phyloP scores from a whole-genome alignment of 1,140 invertebrate genomes.

The Micrasema longulum region DNA sequence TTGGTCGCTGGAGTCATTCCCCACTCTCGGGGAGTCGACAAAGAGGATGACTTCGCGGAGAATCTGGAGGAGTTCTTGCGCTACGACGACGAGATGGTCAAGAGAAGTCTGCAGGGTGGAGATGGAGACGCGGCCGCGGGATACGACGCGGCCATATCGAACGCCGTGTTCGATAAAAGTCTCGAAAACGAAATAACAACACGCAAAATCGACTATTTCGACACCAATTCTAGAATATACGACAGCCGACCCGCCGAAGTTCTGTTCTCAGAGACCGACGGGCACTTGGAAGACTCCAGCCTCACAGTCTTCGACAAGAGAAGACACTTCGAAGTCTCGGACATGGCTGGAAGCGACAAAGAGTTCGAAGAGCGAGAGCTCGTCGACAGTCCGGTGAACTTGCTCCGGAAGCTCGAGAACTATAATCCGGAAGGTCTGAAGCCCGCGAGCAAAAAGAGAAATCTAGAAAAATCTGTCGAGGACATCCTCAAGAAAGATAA shows the following conservation, averaged over 20 bases:
- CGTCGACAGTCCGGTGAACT: not conserved
- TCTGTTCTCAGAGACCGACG: constrained; percentile 20
- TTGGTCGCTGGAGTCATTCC: constrained; percentile 2
- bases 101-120: constrained; percentile 6
- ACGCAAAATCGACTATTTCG: constrained; percentile 1
- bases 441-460: constrained; percentile 8
- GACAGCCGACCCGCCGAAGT: not conserved
- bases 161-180: not conserved
- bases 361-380: constrained; percentile 16
- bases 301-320: constrained; percentile 39
- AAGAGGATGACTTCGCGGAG: not conserved
- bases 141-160: not conserved
- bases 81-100: constrained; percentile 4
- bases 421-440: not conserved
- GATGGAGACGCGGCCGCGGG: not conserved
- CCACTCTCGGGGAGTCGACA: not conserved
- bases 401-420: constrained; percentile 5
- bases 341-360: constrained; percentile 32
- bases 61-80: not conserved
- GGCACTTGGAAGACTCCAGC: constrained; percentile 33
- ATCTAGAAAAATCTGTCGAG: constrained; percentile 14
- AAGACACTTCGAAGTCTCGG: constrained; percentile 49
- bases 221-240: not conserved
- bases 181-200: constrained; percentile 24
- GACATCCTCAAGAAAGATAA: not conserved